Evolutionary conservation across 2,888 invertebrate species (phyloP).

Genomic region (Cephus pulcher): DNA sequence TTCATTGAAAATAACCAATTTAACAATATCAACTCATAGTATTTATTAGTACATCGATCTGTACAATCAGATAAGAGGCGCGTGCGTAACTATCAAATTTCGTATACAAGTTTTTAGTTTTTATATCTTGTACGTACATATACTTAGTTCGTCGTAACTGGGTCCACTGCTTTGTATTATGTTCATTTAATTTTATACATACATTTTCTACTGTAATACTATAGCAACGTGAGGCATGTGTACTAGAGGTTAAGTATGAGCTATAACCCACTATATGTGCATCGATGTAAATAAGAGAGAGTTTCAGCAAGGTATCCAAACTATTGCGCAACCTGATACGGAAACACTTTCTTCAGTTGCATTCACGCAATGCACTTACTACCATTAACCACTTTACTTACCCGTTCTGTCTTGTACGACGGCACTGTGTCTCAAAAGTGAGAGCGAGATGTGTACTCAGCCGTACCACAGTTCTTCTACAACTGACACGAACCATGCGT

Average conservation of each 20-base stretch:
- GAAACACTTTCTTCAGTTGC: conserved; percentile 54
- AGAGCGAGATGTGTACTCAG: conserved; percentile 27
- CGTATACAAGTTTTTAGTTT: no score
- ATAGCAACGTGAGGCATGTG: background rate
- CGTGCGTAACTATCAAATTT: no score
- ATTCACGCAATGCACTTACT: conserved; percentile 34
- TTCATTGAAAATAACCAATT: no score
- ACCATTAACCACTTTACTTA: conserved; percentile 18
- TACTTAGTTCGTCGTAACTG: background rate
- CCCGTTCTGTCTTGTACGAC: conserved; percentile 15
- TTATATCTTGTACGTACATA: background rate
- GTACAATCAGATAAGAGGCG: background rate
- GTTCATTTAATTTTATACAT: background rate
- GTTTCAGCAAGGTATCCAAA: background rate
- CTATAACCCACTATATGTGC: background rate
- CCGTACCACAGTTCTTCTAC: conserved; percentile 24
- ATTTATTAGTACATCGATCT: background rate
- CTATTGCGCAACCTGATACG: conserved; percentile 47
- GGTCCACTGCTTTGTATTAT: background rate
- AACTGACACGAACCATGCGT: conserved; percentile 42
- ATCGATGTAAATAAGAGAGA: background rate
- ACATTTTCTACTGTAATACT: background rate
- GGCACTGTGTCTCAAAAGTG: conserved; percentile 20
- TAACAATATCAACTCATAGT: background rate
- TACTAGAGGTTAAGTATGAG: background rate